Percentiles rank a stretch among this genome's conserved stretches.
Evolutionary conservation across 2,113 vertebrate genomes (phyloP).

Genomic region (Apistogramma diplotaenia): DNA sequence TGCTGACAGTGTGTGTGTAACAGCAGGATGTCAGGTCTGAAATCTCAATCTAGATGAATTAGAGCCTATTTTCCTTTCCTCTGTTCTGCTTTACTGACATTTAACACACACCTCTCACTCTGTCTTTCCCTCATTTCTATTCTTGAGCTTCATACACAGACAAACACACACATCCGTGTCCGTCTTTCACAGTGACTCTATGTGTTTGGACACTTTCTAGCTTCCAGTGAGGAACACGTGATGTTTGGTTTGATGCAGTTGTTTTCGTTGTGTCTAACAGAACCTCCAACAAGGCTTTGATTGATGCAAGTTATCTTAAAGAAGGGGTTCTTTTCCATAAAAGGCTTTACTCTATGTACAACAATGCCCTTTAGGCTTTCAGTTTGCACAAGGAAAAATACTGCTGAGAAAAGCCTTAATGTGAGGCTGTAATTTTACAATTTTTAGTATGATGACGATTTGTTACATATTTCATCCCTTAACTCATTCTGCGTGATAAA

Average conservation of each 20-base stretch:
- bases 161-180: neutral
- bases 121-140: neutral
- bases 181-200: neutral
- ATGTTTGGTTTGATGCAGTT: neutral
- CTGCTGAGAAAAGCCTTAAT: neutral
- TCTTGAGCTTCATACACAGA: neutral
- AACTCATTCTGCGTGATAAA: neutral
- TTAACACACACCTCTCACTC: slow-evolving; percentile 13
- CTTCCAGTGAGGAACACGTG: neutral
- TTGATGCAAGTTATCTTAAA: neutral
- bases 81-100: slow-evolving; percentile 29
- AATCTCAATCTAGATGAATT: slow-evolving; percentile 61
- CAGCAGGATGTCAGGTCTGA: slow-evolving; percentile 51
- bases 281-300: neutral
- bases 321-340: neutral
- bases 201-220: neutral
- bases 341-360: neutral
- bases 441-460: neutral
- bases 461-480: neutral
- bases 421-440: neutral
- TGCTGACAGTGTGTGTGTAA: slow-evolving; percentile 52
- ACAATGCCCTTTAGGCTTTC: neutral
- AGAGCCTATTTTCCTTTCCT: slow-evolving; percentile 18
- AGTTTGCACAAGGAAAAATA: neutral
- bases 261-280: neutral